Base-by-base conservation (phyloP, 2,888 invertebrate species). In the Marasmarcha lunaedactyla region DNA sequence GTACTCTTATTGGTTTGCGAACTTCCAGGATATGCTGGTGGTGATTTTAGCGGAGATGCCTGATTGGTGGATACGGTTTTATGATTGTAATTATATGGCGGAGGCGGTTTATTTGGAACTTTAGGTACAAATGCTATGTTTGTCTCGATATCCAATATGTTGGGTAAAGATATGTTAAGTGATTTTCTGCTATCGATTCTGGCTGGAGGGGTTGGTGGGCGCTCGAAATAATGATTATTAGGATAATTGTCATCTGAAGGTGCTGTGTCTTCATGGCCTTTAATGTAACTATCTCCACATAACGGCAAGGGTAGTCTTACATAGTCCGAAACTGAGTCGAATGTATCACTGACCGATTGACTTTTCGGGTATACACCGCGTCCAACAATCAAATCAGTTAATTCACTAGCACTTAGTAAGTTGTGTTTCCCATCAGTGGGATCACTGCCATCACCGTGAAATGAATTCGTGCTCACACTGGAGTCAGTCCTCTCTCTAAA, bases 251-350 rank as follows among this genome's bases (percentile, higher is more conserved):
- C 86, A 43, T 86, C 87, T 1, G 86, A 84, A n/a, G 86, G 86
- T 25, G 86, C 86, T 9, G 86, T 86, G 47, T 87, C 86, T 59
- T 86, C 84, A 46, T 86, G 85, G 1, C 86, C 86, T 47, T 85
- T 79, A 44, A 87, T 73, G 55, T 87, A 87, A 59, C 86, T 86
- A 50, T 86, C 85, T 14, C 86, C 86, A 49, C 62, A 72, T 60
- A 86, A 79, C 0, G 86, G 84, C 38, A 87, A 54, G 1, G 89
- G 89, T 57, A 94, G 77, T 44, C 94, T 92, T 1, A 95, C 95
- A 62, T 95, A 95, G 66, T 95, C 95, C 15, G 93, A 94, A 55
- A 94, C 93, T 0, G 95, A 94, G 63, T 95, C 94, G 55, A 95
- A 85, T 0, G 93, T 94, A 50, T 90, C 89, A 54, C 94, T 93